Evolutionary conservation across 37 sponge, comb jelly and placozoan genomes (phyloP), one percentile per base, ranked within the genome.

Genomic region (Tethya wilhelma): DNA sequence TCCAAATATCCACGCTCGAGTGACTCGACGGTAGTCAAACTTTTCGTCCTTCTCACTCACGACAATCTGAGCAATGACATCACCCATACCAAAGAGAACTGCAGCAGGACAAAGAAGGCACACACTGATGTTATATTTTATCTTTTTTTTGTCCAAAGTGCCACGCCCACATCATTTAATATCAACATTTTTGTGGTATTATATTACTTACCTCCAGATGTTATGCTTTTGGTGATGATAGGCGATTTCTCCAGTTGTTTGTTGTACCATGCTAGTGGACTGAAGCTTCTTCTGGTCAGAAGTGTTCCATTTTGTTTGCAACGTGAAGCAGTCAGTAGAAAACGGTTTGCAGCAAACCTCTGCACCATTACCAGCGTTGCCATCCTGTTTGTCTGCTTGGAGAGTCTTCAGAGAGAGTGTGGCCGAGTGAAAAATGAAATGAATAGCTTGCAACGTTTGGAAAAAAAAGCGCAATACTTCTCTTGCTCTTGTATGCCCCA

Each of bases 201-300:
- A n/a, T n/a, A n/a, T n/a, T n/a, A 3, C 69, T 58, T 22, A 85
- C 91, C 63, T 72, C 91, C 91, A 1, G 86, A 80, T n/a, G 91
- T 90, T 32, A 90, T 90, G 67, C 69, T 58, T 66, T 90, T 90
- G 26, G 86, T 86, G 60, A 81, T 29, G 4, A 90, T n/a, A 9
- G 91, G 91, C 25, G 86, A 30, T 56, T 38, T 79, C 42, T 73
- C 60, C 56, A 90, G 43, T 60, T 79, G 44, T 26, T 63, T 59
- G 64, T 90, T 90, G 86, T 90, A 90, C 91, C 91, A 90, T 2
- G 86, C 81, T 68, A 90, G 26, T 25, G 82, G 82, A 46, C 82
- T 67, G 44, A 87, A 87, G 43, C 56, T 65, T 32, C 87, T 44
- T 23, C 68, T 32, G 59, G 36, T 28, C 39, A 65, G 17, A 43